A percentile compares a stretch with the other conserved stretches of the same genome.
phyloP scores from a whole-genome alignment of 2,888 invertebrate species.

The Phoronis australis region DNA sequence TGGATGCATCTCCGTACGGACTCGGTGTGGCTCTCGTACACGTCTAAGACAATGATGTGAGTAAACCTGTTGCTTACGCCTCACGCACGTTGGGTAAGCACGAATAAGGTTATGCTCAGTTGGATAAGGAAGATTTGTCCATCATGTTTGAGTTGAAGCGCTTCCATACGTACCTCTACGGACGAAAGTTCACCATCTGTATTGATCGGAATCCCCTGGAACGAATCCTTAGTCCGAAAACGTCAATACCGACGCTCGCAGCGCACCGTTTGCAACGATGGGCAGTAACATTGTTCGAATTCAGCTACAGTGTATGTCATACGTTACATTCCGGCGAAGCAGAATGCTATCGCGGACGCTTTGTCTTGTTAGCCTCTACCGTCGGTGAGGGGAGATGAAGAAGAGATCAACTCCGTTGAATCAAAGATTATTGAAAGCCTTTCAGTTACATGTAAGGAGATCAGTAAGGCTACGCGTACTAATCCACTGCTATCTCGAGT shows the following conservation, averaged over 20 bases:
- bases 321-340: neutral
- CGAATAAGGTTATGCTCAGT: no score
- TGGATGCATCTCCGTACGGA: constrained; percentile 9
- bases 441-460: neutral
- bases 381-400: neutral
- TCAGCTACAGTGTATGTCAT: no score
- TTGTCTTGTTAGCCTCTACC: neutral
- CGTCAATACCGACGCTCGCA: neutral
- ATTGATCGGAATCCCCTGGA: neutral
- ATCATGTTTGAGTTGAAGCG: constrained; percentile 1
- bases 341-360: neutral
- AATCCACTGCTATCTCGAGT: neutral
- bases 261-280: neutral
- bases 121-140: no score
- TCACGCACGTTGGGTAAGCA: no score
- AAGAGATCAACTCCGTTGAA: no score
- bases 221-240: neutral
- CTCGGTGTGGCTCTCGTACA: constrained; percentile 12
- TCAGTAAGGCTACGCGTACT: no score
- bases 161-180: constrained; percentile 1
- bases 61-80: constrained; percentile 46
- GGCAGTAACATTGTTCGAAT: neutral
- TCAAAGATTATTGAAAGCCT: neutral
- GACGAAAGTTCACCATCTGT: no score
- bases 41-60: constrained; percentile 11